A percentile compares a stretch with the other conserved stretches of the same genome.
These are phyloP conservation scores for Dasypus novemcinctus DNA, from an alignment of 2,113 vertebrate genomes.

Conservation along the genomic window DNA sequence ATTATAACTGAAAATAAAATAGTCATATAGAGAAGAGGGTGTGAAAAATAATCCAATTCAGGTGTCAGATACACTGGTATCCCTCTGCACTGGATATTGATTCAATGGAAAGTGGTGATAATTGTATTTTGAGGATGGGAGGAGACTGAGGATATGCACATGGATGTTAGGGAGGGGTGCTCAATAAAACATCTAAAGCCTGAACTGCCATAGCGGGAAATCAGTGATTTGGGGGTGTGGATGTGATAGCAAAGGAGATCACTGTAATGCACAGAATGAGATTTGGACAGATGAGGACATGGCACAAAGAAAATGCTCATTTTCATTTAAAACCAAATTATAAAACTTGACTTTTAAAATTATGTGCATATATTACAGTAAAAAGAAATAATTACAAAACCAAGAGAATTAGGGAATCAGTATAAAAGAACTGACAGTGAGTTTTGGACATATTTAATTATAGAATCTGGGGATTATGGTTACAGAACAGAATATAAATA, in stretches of 20 bases:
- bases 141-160: neutral
- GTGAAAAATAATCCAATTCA: neutral
- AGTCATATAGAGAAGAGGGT: neutral
- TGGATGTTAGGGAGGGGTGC: neutral
- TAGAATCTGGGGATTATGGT: neutral
- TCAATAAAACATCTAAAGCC: neutral
- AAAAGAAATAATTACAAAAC: slow-evolving; percentile 32
- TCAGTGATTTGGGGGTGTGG: neutral
- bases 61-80: neutral
- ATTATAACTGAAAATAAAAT: neutral
- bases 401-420: neutral
- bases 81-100: neutral
- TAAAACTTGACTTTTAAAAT: slow-evolving; percentile 13
- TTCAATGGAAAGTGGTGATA: neutral
- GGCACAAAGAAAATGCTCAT: neutral
- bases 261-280: neutral
- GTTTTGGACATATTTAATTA: neutral
- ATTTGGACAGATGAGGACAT: neutral
- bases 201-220: neutral
- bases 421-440: neutral
- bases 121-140: neutral
- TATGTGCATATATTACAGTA: neutral
- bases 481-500: neutral
- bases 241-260: neutral
- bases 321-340: neutral